Percentiles rank a stretch among this genome's conserved stretches.
Conservation (phyloP, 2,888 invertebrate genomes). For the Trimorus sp. region DNA sequence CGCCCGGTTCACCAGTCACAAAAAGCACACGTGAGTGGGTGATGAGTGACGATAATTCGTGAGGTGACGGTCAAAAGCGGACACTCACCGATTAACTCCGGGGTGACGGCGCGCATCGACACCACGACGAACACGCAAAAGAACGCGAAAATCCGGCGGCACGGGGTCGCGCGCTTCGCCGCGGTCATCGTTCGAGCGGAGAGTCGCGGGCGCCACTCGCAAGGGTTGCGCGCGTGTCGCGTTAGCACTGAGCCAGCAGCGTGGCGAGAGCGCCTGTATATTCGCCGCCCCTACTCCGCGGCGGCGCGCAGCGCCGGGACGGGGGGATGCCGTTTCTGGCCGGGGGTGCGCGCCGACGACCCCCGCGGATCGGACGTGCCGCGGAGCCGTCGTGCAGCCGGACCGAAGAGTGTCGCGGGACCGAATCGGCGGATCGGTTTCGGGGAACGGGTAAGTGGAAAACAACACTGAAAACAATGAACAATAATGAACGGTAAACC, state of each 20-base stretch:
- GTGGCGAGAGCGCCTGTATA: constrained; percentile 75
- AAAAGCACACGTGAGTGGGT: too few relatives aligned
- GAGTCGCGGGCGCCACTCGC: constrained; percentile 42
- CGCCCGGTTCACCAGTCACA: too few relatives aligned
- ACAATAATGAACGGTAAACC: too few relatives aligned
- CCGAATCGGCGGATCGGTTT: too few relatives aligned
- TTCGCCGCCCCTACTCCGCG: constrained; percentile 68
- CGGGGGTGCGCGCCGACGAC: constrained; percentile 65
- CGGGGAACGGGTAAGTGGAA: too few relatives aligned
- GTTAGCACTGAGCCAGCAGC: constrained; percentile 78
- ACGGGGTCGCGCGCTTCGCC: constrained; percentile 45
- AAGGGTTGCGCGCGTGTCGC: constrained; percentile 78
- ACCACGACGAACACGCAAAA: constrained; percentile 53
- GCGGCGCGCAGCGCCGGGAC: constrained; percentile 41
- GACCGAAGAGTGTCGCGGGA: too few relatives aligned
- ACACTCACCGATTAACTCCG: constrained; percentile 78
- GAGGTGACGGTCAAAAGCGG: not conserved
- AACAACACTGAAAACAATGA: too few relatives aligned
- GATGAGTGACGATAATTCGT: too few relatives aligned
- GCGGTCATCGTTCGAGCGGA: constrained; percentile 43
- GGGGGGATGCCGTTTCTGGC: constrained; percentile 46
- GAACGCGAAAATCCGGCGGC: constrained; percentile 49
- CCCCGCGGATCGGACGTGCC: constrained; percentile 22
- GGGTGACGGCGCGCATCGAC: constrained; percentile 70
- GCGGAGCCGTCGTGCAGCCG: too few relatives aligned